phyloP scores from a whole-genome alignment of 2,797 vertebrate species.

The Rhabdophis nuchalis region DNA sequence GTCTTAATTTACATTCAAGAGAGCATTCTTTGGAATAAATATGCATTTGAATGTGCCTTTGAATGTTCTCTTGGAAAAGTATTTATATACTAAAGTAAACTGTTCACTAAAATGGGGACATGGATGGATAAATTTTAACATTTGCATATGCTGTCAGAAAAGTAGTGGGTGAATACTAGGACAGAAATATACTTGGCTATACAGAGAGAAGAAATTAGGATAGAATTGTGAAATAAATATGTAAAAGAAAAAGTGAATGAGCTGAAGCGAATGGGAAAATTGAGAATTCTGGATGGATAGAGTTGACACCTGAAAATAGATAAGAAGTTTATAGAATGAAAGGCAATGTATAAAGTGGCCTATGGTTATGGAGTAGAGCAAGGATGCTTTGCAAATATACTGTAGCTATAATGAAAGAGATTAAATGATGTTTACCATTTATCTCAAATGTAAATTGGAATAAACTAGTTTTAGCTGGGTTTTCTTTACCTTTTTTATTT shows the following conservation, averaged over 20 bases:
- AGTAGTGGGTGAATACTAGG: background rate
- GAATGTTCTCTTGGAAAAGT: background rate
- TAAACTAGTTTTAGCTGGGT: background rate
- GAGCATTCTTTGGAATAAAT: background rate
- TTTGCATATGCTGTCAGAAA: background rate
- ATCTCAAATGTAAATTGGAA: background rate
- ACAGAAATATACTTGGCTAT: background rate
- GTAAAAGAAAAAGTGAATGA: background rate
- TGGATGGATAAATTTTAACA: background rate
- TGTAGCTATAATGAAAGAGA: background rate
- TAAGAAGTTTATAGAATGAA: background rate
- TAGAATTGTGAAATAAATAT: background rate
- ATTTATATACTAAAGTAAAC: background rate
- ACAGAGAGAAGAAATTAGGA: background rate
- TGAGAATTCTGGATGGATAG: background rate
- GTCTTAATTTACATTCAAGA: background rate
- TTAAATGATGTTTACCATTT: background rate
- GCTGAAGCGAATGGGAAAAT: background rate
- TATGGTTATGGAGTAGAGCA: background rate
- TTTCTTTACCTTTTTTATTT: background rate
- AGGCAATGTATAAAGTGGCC: background rate
- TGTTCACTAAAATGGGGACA: background rate
- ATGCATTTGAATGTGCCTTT: background rate
- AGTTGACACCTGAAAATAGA: background rate
- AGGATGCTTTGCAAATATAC: background rate